phyloP scores from a whole-genome alignment of 2,113 vertebrate genomes.

The Taurulus bubalis region DNA sequence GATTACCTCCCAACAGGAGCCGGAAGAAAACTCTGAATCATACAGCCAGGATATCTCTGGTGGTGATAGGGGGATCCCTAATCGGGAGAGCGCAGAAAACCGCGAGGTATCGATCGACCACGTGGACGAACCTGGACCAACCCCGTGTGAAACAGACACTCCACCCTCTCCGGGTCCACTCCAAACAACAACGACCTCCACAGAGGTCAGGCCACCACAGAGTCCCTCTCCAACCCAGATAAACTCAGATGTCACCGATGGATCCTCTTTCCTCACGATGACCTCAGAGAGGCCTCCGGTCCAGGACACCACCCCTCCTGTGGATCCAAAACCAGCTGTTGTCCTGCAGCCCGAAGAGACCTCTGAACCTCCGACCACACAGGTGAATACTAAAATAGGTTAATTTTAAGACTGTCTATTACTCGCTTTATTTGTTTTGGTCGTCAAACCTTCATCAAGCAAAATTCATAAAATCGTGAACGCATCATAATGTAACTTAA shows the following conservation, averaged over 20 bases:
- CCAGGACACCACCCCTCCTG: slow-evolving; percentile 71
- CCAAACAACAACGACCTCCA: neutral
- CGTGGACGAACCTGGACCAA: neutral
- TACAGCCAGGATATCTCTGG: slow-evolving; percentile 27
- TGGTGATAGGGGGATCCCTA: neutral
- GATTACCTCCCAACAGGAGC: slow-evolving; percentile 35
- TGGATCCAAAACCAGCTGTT: neutral
- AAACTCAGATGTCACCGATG: slow-evolving; percentile 9
- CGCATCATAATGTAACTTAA: too few relatives aligned
- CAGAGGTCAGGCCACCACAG: slow-evolving; percentile 18
- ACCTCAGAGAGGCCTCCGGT: slow-evolving; percentile 70
- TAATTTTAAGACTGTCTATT: neutral
- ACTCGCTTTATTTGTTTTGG: neutral
- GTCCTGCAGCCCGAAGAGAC: slow-evolving; percentile 47
- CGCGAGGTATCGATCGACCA: neutral
- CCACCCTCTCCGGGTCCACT: neutral
- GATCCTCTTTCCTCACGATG: slow-evolving; percentile 6
- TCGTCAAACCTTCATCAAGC: neutral
- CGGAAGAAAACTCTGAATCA: slow-evolving; percentile 67
- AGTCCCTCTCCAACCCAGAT: slow-evolving; percentile 26
- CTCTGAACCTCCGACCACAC: slow-evolving; percentile 20
- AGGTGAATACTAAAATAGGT: slow-evolving; percentile 56
- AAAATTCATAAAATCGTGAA: neutral
- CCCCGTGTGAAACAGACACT: neutral
- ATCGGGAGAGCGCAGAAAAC: neutral